Conservation (phyloP, 2,113 vertebrate genomes). For the Gymnocephalus cernua region DNA sequence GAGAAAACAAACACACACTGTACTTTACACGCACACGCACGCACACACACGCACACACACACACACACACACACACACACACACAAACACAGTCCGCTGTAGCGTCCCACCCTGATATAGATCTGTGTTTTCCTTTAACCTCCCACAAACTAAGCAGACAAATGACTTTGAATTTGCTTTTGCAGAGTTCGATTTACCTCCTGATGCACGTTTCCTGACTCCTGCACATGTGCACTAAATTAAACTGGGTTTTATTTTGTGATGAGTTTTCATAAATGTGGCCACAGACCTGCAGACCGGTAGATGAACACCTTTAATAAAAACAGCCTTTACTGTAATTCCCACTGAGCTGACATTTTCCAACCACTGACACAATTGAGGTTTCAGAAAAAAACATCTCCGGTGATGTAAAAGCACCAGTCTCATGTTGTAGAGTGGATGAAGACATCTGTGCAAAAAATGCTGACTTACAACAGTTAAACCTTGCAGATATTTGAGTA, state of each 20-base stretch:
- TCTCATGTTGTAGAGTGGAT: background rate
- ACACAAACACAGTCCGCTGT: background rate
- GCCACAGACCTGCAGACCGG: background rate
- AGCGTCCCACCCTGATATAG: constrained; percentile 64
- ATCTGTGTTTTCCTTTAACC: constrained; percentile 62
- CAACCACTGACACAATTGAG: background rate
- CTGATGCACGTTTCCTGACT: background rate
- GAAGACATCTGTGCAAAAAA: background rate
- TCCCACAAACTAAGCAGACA: constrained; percentile 30
- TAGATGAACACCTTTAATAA: background rate
- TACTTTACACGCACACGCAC: background rate
- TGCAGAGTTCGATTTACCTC: background rate
- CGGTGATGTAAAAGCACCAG: background rate
- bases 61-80: constrained; percentile 26
- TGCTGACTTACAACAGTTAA: background rate
- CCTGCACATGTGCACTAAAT: background rate
- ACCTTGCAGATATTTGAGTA: background rate
- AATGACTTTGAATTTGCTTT: background rate
- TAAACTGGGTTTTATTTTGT: constrained; percentile 3
- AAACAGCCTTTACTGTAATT: background rate
- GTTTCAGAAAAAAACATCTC: background rate
- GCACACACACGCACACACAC: background rate
- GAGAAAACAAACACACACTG: constrained; percentile 33
- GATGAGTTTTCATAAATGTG: background rate
- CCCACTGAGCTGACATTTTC: background rate